Evolutionary conservation across 2,888 invertebrate species (phyloP).

Genomic region (Tethea ocularis): DNA sequence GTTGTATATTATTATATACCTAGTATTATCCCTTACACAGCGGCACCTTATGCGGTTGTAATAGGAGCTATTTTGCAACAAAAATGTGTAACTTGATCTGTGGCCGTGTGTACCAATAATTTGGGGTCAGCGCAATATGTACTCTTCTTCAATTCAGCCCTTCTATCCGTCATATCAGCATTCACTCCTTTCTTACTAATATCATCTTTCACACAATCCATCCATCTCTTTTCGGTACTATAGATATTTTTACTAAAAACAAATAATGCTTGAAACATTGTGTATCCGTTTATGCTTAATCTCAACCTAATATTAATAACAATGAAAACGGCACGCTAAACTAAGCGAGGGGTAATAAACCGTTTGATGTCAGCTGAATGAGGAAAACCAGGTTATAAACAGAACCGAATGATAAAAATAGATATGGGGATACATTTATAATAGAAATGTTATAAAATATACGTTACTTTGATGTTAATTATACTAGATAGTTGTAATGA

Average conservation of each 20-base stretch:
- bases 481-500: neutral
- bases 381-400: neutral
- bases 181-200: no score
- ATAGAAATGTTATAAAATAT: neutral
- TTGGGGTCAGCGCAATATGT: no score
- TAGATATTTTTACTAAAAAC: neutral
- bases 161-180: no score
- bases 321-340: neutral
- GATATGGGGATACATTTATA: neutral
- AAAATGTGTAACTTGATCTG: no score
- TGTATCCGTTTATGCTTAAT: neutral
- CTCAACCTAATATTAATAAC: neutral
- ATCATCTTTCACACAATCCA: no score
- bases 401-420: neutral
- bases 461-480: neutral
- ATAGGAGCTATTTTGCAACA: no score
- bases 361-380: neutral
- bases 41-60: no score
- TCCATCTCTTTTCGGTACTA: no score
- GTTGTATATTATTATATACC: no score
- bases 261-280: neutral
- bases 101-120: no score
- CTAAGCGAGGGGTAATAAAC: constrained; percentile 1
- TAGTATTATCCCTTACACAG: no score
- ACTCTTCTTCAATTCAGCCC: no score